Conservation (phyloP, 2,888 invertebrate genomes). For the Cephus sareptanus region DNA sequence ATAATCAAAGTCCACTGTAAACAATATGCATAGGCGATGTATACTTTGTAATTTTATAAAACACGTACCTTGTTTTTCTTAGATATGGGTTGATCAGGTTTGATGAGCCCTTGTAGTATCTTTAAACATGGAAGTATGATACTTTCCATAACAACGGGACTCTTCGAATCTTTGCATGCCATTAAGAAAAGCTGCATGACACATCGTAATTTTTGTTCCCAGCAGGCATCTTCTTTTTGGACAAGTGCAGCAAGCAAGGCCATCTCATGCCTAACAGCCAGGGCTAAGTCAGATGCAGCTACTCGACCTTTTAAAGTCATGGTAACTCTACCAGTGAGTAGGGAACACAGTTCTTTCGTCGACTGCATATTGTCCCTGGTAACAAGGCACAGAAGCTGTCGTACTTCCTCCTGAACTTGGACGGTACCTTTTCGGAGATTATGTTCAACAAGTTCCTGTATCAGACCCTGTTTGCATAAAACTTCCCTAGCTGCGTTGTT, state of each 20-base stretch:
- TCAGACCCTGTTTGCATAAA: slow-evolving; percentile 85
- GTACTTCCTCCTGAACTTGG: slow-evolving; percentile 87
- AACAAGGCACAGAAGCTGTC: slow-evolving; percentile 87
- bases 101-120: slow-evolving; percentile 87
- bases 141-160: slow-evolving; percentile 89
- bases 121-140: slow-evolving; percentile 93
- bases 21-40: too few relatives aligned
- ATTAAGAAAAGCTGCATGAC: slow-evolving; percentile 89
- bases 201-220: slow-evolving; percentile 91
- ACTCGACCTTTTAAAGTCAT: slow-evolving; percentile 81
- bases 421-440: slow-evolving; percentile 89
- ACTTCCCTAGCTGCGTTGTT: slow-evolving; percentile 80
- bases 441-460: slow-evolving; percentile 89
- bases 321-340: slow-evolving; percentile 88
- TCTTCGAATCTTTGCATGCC: slow-evolving; percentile 80
- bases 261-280: slow-evolving; percentile 89
- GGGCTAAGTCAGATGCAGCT: slow-evolving; percentile 78
- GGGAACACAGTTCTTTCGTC: slow-evolving; percentile 84
- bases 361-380: slow-evolving; percentile 87
- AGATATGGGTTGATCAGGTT: slow-evolving; percentile 71
- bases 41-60: slow-evolving; percentile 2
- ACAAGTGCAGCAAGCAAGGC: slow-evolving; percentile 87
- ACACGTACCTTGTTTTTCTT: slow-evolving; percentile 68
- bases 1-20: neutral
- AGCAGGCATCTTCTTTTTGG: slow-evolving; percentile 93